phyloP scores from a whole-genome alignment of 2,888 invertebrate species.

The Xanthostigma xanthostigma region DNA sequence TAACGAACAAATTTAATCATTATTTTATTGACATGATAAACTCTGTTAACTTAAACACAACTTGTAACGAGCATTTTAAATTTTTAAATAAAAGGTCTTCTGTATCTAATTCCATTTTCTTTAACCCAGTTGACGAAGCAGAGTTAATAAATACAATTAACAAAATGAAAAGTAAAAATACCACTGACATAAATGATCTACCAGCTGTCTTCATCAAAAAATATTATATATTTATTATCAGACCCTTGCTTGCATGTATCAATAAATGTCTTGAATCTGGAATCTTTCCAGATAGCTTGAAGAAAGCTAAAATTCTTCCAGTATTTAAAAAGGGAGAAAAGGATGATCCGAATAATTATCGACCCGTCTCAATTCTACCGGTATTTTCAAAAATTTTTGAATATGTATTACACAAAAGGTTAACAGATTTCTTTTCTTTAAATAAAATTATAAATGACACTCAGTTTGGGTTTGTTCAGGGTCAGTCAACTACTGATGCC shows the following conservation, averaged over 20 bases:
- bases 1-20: too few relatives aligned
- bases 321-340: slow-evolving; percentile 9
- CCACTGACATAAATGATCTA: slow-evolving; percentile 5
- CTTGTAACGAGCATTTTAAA: too few relatives aligned
- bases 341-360: slow-evolving; percentile 7
- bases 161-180: slow-evolving; percentile 4
- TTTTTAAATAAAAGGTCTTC: too few relatives aligned
- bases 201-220: slow-evolving; percentile 3
- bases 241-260: slow-evolving; percentile 2
- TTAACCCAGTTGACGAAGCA: too few relatives aligned
- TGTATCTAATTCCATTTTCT: too few relatives aligned
- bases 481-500: slow-evolving; percentile 7
- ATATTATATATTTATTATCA: background rate
- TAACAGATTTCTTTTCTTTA: slow-evolving; percentile 6
- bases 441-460: slow-evolving; percentile 7
- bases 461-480: slow-evolving; percentile 10
- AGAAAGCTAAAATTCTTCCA: slow-evolving; percentile 9
- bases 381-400: slow-evolving; percentile 8
- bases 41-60: too few relatives aligned
- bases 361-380: slow-evolving; percentile 9
- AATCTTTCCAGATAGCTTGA: slow-evolving; percentile 8
- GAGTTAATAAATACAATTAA: background rate
- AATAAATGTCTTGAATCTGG: slow-evolving; percentile 6
- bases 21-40: too few relatives aligned
- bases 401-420: slow-evolving; percentile 5